Percentiles rank a stretch among this genome's conserved stretches.
Evolutionary conservation across 2,888 invertebrate genomes (phyloP).

Genomic region (Chrysina gloriosa): DNA sequence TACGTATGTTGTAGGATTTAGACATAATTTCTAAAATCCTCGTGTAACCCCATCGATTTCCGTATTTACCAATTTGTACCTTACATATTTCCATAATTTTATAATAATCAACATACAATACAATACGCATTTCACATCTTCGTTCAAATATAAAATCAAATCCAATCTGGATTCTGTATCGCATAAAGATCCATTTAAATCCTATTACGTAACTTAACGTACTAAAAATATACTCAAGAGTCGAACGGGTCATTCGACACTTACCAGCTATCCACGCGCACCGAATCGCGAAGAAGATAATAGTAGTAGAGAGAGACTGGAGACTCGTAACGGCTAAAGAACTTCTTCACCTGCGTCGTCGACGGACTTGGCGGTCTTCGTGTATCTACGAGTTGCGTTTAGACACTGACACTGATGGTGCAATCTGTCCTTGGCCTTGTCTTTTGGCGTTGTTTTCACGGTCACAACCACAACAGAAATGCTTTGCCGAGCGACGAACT

Average conservation of each 20-base stretch:
- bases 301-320: slow-evolving; percentile 1
- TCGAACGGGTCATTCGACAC: background rate
- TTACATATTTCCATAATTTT: no score
- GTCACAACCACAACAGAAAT: slow-evolving; percentile 65
- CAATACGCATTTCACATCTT: no score
- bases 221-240: background rate
- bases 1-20: no score
- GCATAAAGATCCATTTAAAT: slow-evolving; percentile 1
- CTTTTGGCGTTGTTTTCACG: slow-evolving; percentile 63
- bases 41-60: no score
- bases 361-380: slow-evolving; percentile 13
- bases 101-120: no score
- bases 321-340: background rate
- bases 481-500: slow-evolving; percentile 64
- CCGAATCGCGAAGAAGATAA: slow-evolving; percentile 3
- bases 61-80: no score
- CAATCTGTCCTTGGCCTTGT: slow-evolving; percentile 61
- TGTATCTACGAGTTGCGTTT: slow-evolving; percentile 42
- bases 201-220: background rate
- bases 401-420: slow-evolving; percentile 60
- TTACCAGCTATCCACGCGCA: slow-evolving; percentile 23
- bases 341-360: slow-evolving; percentile 6
- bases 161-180: background rate
- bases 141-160: no score
- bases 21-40: no score